Conservation (phyloP, 2,113 vertebrate genomes). For the Dascyllus trimaculatus region DNA sequence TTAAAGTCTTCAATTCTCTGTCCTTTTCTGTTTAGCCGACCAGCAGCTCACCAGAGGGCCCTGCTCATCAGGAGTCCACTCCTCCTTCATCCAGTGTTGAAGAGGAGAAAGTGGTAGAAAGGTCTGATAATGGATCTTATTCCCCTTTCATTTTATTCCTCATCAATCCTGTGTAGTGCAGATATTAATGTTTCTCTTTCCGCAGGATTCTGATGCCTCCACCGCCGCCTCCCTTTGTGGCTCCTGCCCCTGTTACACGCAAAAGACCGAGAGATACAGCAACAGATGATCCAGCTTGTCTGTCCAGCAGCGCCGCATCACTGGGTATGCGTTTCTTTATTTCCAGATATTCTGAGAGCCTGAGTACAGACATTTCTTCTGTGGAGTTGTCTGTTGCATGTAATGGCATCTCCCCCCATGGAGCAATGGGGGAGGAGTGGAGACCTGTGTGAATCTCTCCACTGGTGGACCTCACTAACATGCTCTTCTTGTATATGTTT, state of each 20-base stretch:
- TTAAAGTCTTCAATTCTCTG: neutral
- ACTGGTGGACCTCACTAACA: constrained; percentile 74
- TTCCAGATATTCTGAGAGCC: constrained; percentile 11
- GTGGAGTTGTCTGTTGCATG: constrained; percentile 58
- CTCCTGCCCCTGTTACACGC: constrained; percentile 49
- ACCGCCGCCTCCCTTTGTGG: constrained; percentile 66
- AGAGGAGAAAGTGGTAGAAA: constrained; percentile 69
- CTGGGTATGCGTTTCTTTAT: constrained; percentile 68
- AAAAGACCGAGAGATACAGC: constrained; percentile 75
- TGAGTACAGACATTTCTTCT: constrained; percentile 34
- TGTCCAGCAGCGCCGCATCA: constrained; percentile 14
- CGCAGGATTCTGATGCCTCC: constrained; percentile 85
- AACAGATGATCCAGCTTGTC: constrained; percentile 23
- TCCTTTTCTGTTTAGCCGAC: constrained; percentile 51
- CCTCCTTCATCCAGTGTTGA: constrained; percentile 43
- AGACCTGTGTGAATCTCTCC: constrained; percentile 74
- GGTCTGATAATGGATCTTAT: constrained; percentile 58
- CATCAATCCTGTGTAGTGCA: neutral
- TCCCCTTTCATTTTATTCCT: neutral
- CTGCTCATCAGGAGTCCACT: constrained; percentile 41
- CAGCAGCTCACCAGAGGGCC: constrained; percentile 51
- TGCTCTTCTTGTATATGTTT: constrained; percentile 82
- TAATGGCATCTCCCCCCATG: constrained; percentile 70
- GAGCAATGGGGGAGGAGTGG: constrained; percentile 76
- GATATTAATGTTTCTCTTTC: constrained; percentile 5